phyloP scores from a whole-genome alignment of 2,797 vertebrate species.

The Gymnocypris eckloni region DNA sequence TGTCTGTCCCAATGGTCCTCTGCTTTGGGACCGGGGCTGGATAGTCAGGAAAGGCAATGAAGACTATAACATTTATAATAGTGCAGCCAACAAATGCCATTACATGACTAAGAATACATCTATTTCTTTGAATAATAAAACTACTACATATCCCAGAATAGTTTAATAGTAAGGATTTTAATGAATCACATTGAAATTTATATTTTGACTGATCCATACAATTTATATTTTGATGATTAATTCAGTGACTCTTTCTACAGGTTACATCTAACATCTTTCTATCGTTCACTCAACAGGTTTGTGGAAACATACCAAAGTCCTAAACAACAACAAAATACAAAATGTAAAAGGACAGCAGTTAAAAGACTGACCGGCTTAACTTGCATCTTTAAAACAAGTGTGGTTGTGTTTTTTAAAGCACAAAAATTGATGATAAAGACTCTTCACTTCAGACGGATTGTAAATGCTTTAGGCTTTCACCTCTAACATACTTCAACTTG shows the following conservation, averaged over 20 bases:
- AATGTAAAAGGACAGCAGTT: neutral
- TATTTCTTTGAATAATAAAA: neutral
- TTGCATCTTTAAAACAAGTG: neutral
- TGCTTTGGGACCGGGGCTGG: slow-evolving; percentile 47
- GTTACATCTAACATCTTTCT: neutral
- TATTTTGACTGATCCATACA: too few relatives aligned
- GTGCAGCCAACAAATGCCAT: neutral
- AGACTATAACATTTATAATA: slow-evolving; percentile 14
- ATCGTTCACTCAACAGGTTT: neutral
- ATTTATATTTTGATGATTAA: neutral
- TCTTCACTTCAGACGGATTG: neutral
- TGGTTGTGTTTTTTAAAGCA: neutral
- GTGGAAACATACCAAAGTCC: neutral
- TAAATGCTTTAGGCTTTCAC: neutral
- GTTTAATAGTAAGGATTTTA: neutral
- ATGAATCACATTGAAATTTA: neutral
- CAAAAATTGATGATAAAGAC: neutral
- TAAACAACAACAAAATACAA: neutral
- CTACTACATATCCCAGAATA: neutral
- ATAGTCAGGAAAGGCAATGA: neutral
- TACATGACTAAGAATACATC: neutral
- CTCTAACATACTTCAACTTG: neutral
- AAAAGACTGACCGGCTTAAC: neutral
- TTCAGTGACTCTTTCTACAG: neutral
- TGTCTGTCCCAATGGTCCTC: slow-evolving; percentile 65